These are phyloP conservation scores for Mareca strepera DNA, from an alignment of 2,797 vertebrate species.

Conservation along the genomic window DNA sequence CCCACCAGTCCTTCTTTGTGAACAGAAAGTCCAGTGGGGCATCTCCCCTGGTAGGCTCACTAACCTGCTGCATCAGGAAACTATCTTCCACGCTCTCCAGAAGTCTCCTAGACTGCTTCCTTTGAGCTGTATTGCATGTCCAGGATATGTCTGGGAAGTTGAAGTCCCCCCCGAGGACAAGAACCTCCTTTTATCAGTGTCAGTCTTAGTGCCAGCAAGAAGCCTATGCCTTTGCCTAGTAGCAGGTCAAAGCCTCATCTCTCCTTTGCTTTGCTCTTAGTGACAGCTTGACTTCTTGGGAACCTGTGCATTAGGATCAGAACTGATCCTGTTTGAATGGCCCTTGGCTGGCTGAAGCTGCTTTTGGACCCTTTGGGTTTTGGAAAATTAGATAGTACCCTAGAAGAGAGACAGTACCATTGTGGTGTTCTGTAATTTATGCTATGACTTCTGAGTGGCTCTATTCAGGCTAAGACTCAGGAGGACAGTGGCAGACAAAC, in stretches of 20 bases:
- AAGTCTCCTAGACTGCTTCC: too few relatives aligned
- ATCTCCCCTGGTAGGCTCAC: too few relatives aligned
- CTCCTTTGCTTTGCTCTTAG: background rate
- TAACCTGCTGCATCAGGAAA: too few relatives aligned
- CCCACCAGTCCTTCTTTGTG: too few relatives aligned
- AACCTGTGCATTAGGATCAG: background rate
- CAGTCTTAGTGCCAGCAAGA: background rate
- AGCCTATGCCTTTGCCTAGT: background rate
- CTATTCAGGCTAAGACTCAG: background rate
- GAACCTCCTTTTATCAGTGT: background rate
- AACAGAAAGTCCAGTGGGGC: too few relatives aligned
- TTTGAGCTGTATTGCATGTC: too few relatives aligned
- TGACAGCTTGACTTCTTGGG: background rate
- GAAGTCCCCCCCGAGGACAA: too few relatives aligned
- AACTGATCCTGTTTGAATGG: background rate
- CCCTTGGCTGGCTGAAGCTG: background rate
- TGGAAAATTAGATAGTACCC: background rate
- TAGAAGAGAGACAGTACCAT: background rate
- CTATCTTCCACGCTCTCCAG: too few relatives aligned
- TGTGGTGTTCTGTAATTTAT: background rate
- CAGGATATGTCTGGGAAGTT: too few relatives aligned
- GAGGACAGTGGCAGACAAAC: background rate
- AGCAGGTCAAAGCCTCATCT: background rate
- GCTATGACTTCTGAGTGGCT: background rate
- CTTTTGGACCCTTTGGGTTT: background rate